These are phyloP conservation scores for Catocala nupta DNA, from an alignment of 2,888 invertebrate species.

Conservation along the genomic window DNA sequence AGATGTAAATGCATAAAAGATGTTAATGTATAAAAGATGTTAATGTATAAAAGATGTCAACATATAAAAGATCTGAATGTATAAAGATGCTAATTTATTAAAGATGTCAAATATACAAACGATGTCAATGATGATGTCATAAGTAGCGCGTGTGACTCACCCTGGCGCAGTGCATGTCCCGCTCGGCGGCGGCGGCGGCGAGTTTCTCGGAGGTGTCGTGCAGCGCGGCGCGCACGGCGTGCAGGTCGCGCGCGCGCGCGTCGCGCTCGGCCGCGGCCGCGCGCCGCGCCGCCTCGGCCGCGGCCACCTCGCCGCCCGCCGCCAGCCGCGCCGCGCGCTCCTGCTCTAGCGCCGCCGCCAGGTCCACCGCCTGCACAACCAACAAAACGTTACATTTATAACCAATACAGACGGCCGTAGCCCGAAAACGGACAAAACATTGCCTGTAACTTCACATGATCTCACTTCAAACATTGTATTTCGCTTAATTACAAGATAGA, in stretches of 20 bases:
- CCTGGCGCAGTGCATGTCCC: conserved; percentile 80
- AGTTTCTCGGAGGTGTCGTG: conserved; percentile 80
- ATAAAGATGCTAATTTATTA: too few species aligned
- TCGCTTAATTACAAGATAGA: too few species aligned
- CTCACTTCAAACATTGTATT: too few species aligned
- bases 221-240: conserved; percentile 73
- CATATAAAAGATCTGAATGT: too few species aligned
- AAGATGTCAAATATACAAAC: too few species aligned
- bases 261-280: conserved; percentile 84
- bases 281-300: conserved; percentile 79
- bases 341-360: conserved; percentile 96
- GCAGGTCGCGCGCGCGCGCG: conserved; percentile 75
- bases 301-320: conserved; percentile 93
- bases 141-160: conserved; percentile 58
- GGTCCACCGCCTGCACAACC: conserved; percentile 87
- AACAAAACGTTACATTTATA: neutral
- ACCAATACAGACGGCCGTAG: too few species aligned
- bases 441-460: too few species aligned
- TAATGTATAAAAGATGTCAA: too few species aligned
- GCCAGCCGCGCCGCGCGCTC: conserved; percentile 95
- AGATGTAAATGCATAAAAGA: too few species aligned
- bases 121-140: too few species aligned
- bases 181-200: conserved; percentile 78
- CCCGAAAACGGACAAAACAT: neutral
- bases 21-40: too few species aligned